Evolutionary conservation across 2,888 invertebrate species (phyloP), one percentile per base, ranked within the genome.

Genomic region (Melinopterus prodromus): DNA sequence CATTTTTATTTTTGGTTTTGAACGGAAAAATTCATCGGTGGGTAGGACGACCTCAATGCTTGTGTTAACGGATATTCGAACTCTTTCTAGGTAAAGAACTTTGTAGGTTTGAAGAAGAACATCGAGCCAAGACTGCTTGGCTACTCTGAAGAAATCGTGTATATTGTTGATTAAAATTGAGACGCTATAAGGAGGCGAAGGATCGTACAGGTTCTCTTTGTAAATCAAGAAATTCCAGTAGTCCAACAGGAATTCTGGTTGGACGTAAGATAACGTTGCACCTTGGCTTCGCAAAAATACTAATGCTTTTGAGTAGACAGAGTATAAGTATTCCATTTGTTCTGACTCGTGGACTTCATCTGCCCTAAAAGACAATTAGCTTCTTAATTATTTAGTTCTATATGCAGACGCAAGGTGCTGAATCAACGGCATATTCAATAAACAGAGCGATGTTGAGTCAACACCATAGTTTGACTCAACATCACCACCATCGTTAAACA

Each of bases 151-250:
- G 37, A 74, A 74, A 6, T 74, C 74, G 35, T 74, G n/a, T n/a
- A 26, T 36, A n/a, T 26, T 35, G 9, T 74, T 14, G n/a, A 74
- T 37, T 1, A 7, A 26, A 36, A 35, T 6, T 26, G 74, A 36
- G 6, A 74, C n/a, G 2, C 26, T 35, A 36, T 74, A 74, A 12
- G 74, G 74, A 6, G 35, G 35, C 6, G 6, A 6, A 36, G 74
- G 35, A 35, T 74, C n/a, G 36, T 36, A 74, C n/a, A 74, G 2
- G 3, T 74, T 37, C 9, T 37, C 7, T 14, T 74, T 74, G 12
- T 35, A 74, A 35, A 74, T 26, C n/a, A 35, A 74, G 37, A 74
- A 74, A 74, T 74, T 37, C 36, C 37, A 74, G n/a, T 74, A 74
- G 53, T 53, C 53, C n/a, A 74, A 74, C 35, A 74, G n/a, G 15